phyloP scores from a whole-genome alignment of 2,888 invertebrate genomes.

The Hyposoter didymator region DNA sequence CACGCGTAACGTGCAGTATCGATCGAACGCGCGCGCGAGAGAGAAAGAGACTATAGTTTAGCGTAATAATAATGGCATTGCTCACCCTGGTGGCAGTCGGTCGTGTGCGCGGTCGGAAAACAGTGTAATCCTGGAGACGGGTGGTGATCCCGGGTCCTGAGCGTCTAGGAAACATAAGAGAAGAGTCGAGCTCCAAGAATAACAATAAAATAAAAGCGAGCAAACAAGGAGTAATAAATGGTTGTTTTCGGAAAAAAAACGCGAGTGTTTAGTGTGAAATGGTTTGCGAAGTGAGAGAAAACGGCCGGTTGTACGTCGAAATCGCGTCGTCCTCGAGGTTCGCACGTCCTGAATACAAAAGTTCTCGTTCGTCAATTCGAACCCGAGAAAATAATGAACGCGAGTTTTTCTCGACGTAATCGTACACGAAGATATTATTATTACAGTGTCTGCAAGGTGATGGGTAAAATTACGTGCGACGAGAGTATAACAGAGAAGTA shows the following conservation, averaged over 20 bases:
- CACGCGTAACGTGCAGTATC: slow-evolving; percentile 52
- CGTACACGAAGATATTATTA: slow-evolving; percentile 56
- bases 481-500: slow-evolving; percentile 20
- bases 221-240: not conserved
- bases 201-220: not conserved
- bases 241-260: not conserved
- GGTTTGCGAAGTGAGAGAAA: slow-evolving; percentile 55
- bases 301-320: slow-evolving; percentile 61
- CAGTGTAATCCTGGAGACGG: slow-evolving; percentile 48
- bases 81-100: slow-evolving; percentile 55
- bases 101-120: slow-evolving; percentile 51
- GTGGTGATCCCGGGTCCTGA: slow-evolving; percentile 35
- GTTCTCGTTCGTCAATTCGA: slow-evolving; percentile 42
- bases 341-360: slow-evolving; percentile 46
- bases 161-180: not conserved
- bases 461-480: slow-evolving; percentile 30
- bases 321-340: slow-evolving; percentile 39
- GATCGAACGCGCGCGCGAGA: slow-evolving; percentile 44
- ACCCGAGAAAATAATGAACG: slow-evolving; percentile 59
- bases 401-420: slow-evolving; percentile 51
- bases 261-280: slow-evolving; percentile 54
- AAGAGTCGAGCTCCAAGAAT: slow-evolving; percentile 14
- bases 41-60: slow-evolving; percentile 25
- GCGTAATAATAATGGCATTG: slow-evolving; percentile 48
- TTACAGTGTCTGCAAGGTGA: slow-evolving; percentile 56